Percentiles rank a stretch among this genome's conserved stretches.
Evolutionary conservation across 2,113 vertebrate species (phyloP).

Genomic region (Eurystomus gularis): DNA sequence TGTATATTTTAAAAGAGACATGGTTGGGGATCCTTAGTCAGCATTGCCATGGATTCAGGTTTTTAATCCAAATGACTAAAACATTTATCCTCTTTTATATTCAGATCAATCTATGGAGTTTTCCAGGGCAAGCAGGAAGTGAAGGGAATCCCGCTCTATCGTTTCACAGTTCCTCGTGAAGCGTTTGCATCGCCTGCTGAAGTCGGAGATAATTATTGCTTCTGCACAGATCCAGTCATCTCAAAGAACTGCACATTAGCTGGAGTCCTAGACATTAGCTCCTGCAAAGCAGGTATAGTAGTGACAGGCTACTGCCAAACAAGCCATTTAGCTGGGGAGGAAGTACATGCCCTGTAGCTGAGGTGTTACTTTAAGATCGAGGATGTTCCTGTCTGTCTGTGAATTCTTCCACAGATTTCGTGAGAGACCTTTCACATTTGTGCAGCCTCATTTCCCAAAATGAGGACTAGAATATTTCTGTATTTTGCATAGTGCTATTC

Average conservation of each 20-base stretch:
- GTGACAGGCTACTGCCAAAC: neutral
- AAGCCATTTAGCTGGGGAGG: neutral
- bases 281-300: slow-evolving; percentile 79
- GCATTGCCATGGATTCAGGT: neutral
- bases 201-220: slow-evolving; percentile 87
- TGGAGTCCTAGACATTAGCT: slow-evolving; percentile 83
- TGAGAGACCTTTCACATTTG: neutral
- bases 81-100: neutral
- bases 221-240: slow-evolving; percentile 69
- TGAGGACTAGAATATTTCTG: neutral
- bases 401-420: neutral
- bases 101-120: slow-evolving; percentile 86
- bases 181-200: slow-evolving; percentile 81
- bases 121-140: slow-evolving; percentile 67
- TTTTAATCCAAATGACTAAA: neutral
- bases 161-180: slow-evolving; percentile 75
- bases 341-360: neutral
- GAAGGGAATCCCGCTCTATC: slow-evolving; percentile 89
- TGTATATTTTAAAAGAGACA: neutral
- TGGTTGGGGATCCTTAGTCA: neutral
- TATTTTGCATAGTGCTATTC: neutral
- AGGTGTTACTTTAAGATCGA: neutral
- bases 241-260: slow-evolving; percentile 82
- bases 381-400: fast-evolving
- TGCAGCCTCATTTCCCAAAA: neutral